A percentile compares a stretch with the other conserved stretches of the same genome.
phyloP scores from a whole-genome alignment of 2,888 invertebrate species.

The Xanthia icteritia region DNA sequence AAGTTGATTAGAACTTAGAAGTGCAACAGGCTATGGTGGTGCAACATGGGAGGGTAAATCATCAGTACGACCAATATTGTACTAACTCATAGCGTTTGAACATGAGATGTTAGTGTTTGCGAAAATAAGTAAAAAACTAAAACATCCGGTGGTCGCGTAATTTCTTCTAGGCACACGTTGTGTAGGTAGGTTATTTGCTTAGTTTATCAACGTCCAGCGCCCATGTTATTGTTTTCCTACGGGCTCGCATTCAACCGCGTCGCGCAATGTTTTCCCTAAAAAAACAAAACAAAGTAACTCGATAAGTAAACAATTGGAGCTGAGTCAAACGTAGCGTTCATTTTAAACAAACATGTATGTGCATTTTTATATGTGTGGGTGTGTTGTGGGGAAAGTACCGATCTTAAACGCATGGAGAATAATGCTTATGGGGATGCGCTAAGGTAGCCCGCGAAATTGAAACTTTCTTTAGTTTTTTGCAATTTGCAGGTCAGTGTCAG shows the following conservation, averaged over 20 bases:
- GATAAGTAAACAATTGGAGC: conserved; percentile 78
- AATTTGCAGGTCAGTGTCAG: too few relatives aligned
- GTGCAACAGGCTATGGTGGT: neutral
- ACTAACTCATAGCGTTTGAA: neutral
- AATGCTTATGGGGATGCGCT: neutral
- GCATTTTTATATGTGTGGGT: conserved; percentile 56
- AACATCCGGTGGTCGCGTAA: conserved; percentile 53
- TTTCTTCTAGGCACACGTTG: conserved; percentile 53
- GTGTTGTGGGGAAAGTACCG: conserved; percentile 41
- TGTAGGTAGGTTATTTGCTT: conserved; percentile 60
- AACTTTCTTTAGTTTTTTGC: too few relatives aligned
- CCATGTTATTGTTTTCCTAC: conserved; percentile 70
- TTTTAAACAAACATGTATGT: conserved; percentile 64
- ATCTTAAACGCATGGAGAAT: conserved; percentile 33
- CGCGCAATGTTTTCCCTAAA: conserved; percentile 77
- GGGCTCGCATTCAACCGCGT: conserved; percentile 67
- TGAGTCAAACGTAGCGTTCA: conserved; percentile 70
- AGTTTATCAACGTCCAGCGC: conserved; percentile 61
- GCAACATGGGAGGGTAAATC: neutral
- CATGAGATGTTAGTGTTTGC: conserved; percentile 39
- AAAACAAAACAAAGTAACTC: conserved; percentile 81
- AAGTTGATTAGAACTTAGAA: neutral
- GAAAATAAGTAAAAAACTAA: conserved; percentile 47
- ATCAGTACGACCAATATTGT: neutral
- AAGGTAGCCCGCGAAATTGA: too few relatives aligned